phyloP scores from a whole-genome alignment of 2,113 vertebrate species.

The Clinocottus analis region DNA sequence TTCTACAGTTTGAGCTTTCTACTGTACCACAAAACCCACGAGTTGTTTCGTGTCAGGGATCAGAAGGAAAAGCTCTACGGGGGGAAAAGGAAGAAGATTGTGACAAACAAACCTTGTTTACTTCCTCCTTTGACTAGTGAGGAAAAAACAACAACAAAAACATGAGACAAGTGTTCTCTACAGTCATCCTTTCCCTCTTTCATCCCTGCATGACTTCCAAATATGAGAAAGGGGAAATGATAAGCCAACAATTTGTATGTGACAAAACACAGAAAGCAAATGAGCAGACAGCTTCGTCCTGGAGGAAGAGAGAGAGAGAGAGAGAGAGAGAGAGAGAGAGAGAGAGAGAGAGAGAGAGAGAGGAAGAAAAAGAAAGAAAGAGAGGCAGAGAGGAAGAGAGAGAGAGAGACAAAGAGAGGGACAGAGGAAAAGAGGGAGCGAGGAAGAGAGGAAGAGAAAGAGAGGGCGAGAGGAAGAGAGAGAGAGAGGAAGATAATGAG shows the following conservation, averaged over 20 bases:
- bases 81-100: background rate
- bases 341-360: too few relatives aligned
- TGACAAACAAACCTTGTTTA: constrained; percentile 75
- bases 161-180: constrained; percentile 3
- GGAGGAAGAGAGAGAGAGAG: background rate
- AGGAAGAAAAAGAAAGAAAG: too few relatives aligned
- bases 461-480: too few relatives aligned
- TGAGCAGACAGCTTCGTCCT: background rate
- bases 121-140: constrained; percentile 77
- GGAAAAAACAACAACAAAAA: constrained; percentile 26
- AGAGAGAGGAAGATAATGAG: too few relatives aligned
- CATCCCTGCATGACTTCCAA: background rate
- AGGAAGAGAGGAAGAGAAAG: too few relatives aligned
- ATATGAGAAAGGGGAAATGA: background rate
- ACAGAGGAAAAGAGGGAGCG: too few relatives aligned
- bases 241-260: background rate
- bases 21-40: background rate
- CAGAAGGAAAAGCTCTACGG: background rate
- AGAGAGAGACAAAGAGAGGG: too few relatives aligned
- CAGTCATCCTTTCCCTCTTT: background rate
- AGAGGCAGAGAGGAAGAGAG: too few relatives aligned
- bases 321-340: too few relatives aligned
- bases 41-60: background rate
- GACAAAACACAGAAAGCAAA: background rate
- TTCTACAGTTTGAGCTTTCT: background rate